A percentile compares a stretch with the other conserved stretches of the same genome.
Evolutionary conservation across 2,888 invertebrate genomes (phyloP).

Genomic region (Cyaniris semiargus): DNA sequence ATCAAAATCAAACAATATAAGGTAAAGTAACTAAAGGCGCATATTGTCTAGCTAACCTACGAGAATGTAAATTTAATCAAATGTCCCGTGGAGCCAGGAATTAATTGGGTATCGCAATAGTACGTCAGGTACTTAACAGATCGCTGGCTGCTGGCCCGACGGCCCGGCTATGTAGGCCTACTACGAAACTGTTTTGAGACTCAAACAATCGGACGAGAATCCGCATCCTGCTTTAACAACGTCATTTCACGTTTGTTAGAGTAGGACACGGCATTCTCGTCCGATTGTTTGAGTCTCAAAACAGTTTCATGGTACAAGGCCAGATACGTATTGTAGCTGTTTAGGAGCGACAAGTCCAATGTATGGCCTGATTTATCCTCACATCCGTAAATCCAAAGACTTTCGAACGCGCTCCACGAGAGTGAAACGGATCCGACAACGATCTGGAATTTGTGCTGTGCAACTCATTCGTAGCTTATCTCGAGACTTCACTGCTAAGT

Average conservation of each 20-base stretch:
- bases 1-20: no score
- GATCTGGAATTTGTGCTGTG: not conserved
- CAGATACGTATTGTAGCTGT: slow-evolving; percentile 37
- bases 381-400: slow-evolving; percentile 50
- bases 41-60: not conserved
- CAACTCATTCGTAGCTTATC: not conserved
- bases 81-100: slow-evolving; percentile 4
- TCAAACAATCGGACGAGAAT: no score
- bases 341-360: slow-evolving; percentile 46
- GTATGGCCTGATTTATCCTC: slow-evolving; percentile 61
- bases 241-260: no score
- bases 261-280: no score
- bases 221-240: no score
- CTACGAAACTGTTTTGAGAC: no score
- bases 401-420: slow-evolving; percentile 42
- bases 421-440: slow-evolving; percentile 35
- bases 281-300: no score
- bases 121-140: slow-evolving; percentile 40
- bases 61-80: not conserved
- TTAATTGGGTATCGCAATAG: slow-evolving; percentile 28
- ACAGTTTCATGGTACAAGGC: no score
- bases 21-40: not conserved
- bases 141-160: slow-evolving; percentile 38
- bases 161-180: no score
- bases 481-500: not conserved